Conservation (phyloP, 2,888 invertebrate species). For the Ceramica pisi region DNA sequence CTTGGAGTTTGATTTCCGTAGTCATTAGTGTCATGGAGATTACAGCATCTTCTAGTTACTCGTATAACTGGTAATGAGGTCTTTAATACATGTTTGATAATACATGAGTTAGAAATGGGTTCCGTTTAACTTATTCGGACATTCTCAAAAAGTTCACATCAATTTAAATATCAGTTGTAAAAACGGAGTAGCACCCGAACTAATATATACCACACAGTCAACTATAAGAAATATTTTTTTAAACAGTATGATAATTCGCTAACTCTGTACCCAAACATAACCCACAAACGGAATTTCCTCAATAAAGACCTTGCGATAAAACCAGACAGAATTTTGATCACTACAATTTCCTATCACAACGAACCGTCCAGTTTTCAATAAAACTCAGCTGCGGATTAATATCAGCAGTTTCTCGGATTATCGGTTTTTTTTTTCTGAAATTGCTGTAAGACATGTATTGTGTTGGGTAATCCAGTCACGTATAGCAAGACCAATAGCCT, state of each 20-base stretch:
- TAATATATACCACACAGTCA: neutral
- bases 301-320: conserved; percentile 29
- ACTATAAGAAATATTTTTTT: neutral
- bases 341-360: conserved; percentile 35
- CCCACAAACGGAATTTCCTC: conserved; percentile 19
- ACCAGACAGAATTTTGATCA: conserved; percentile 40
- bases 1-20: neutral
- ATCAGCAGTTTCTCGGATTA: conserved; percentile 54
- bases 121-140: too few species aligned
- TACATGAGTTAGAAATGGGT: too few species aligned
- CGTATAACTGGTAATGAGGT: neutral
- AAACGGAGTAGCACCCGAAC: neutral
- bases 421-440: conserved; percentile 64
- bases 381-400: conserved; percentile 54
- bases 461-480: conserved; percentile 68
- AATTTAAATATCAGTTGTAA: neutral
- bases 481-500: conserved; percentile 59
- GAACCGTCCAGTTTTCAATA: conserved; percentile 41
- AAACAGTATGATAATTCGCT: neutral
- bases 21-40: neutral
- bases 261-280: conserved; percentile 8
- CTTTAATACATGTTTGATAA: neutral
- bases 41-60: too few species aligned
- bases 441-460: conserved; percentile 67
- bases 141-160: neutral